Percentiles rank a stretch among this genome's conserved stretches.
These are phyloP conservation scores for Picathartes gymnocephalus DNA, from an alignment of 2,113 vertebrate species.

Conservation along the genomic window DNA sequence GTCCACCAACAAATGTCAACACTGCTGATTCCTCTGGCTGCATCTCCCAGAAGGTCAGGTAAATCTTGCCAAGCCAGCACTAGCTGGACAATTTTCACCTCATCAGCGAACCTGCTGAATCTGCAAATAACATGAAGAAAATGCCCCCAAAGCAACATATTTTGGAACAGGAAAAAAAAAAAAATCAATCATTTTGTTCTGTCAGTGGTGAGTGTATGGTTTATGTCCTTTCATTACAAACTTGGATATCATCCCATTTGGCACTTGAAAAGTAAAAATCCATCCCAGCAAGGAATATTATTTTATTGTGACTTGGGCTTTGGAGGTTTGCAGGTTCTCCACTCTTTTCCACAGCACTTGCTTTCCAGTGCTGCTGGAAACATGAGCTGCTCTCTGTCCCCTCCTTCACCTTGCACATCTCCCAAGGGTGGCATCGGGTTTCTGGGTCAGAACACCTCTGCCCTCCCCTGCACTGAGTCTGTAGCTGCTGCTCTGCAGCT, in stretches of 20 bases:
- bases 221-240: not conserved
- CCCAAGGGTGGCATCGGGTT: not conserved
- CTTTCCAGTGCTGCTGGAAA: not conserved
- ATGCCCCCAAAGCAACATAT: not conserved
- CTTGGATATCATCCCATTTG: not conserved
- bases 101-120: constrained; percentile 19
- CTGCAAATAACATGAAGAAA: constrained; percentile 30
- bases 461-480: not conserved
- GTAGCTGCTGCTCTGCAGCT: not conserved
- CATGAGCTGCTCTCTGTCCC: not conserved
- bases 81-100: not conserved
- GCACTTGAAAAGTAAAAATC: not conserved
- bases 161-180: not conserved
- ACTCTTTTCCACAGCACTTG: not conserved
- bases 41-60: not conserved
- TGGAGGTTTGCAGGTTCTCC: not conserved
- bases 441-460: not conserved
- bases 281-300: not conserved
- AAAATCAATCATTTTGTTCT: not conserved
- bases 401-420: not conserved
- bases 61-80: not conserved
- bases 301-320: not conserved
- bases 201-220: not conserved
- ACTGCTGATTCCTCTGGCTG: not conserved
- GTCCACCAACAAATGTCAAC: not conserved